Evolutionary conservation across 2,888 invertebrate genomes (phyloP).

Genomic region (Dasypogon diadema): DNA sequence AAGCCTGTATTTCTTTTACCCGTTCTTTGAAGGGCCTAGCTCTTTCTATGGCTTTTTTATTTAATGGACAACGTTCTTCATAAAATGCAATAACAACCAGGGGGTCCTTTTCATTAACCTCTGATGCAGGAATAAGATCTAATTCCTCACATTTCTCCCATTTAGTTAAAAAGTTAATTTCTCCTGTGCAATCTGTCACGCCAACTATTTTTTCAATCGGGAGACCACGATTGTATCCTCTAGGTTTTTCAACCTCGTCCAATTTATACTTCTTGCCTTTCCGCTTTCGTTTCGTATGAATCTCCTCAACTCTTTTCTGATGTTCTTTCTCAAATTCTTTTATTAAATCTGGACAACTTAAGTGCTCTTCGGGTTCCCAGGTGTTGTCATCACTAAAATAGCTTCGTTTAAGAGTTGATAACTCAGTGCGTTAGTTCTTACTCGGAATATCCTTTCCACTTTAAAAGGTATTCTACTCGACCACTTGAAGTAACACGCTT

Average conservation of each 20-base stretch:
- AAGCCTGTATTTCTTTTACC: not conserved
- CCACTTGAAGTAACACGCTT: conserved; percentile 78
- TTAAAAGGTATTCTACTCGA: conserved; percentile 78
- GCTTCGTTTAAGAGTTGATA: not conserved
- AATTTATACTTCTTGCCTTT: conserved; percentile 68
- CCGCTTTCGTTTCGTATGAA: conserved; percentile 3
- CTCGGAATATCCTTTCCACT: conserved; percentile 85
- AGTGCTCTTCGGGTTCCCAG: conserved; percentile 95
- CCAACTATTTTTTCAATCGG: conserved; percentile 90
- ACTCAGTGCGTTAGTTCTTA: conserved; percentile 63
- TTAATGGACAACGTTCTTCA: conserved; percentile 70
- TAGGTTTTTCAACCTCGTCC: conserved; percentile 74
- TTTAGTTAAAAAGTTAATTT: conserved; percentile 89
- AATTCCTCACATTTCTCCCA: conserved; percentile 80
- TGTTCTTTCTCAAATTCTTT: conserved; percentile 86
- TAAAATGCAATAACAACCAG: conserved; percentile 76
- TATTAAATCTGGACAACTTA: conserved; percentile 91
- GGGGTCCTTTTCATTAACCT: conserved; percentile 73
- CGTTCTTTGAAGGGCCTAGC: conserved; percentile 62
- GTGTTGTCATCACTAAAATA: conserved; percentile 85
- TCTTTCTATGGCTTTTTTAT: conserved; percentile 63
- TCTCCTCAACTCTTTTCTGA: conserved; percentile 69
- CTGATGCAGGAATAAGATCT: conserved; percentile 75
- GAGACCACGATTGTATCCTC: conserved; percentile 84
- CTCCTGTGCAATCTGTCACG: conserved; percentile 89